Conservation (phyloP, 2,113 vertebrate genomes). For the Dicrurus megarhynchus region DNA sequence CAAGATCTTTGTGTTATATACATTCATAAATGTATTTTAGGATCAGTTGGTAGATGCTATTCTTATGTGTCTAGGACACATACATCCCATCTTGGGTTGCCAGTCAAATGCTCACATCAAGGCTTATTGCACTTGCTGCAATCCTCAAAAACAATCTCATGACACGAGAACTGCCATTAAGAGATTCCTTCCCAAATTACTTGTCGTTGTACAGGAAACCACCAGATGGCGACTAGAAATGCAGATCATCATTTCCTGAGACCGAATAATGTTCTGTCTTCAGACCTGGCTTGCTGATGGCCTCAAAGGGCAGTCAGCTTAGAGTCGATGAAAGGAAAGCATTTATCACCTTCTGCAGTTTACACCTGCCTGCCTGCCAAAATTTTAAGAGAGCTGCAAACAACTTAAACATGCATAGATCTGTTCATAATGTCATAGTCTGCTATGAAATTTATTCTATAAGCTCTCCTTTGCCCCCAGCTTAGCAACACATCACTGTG, state of each 20-base stretch:
- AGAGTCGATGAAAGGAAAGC: not conserved
- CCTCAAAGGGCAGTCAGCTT: slow-evolving; percentile 28
- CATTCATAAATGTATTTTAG: not conserved
- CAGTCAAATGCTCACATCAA: not conserved
- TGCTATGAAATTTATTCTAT: not conserved
- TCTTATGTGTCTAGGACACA: not conserved
- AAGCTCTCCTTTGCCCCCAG: not conserved
- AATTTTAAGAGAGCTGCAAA: slow-evolving; percentile 3
- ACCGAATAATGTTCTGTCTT: not conserved
- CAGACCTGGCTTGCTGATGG: not conserved
- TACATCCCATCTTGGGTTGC: not conserved
- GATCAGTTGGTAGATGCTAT: not conserved
- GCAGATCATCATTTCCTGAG: not conserved
- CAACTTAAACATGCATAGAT: not conserved
- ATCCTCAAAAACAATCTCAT: not conserved
- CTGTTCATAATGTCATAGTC: not conserved
- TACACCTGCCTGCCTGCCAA: slow-evolving; percentile 2
- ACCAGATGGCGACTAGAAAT: slow-evolving; percentile 54
- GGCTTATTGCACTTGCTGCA: not conserved
- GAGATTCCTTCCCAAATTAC: not conserved
- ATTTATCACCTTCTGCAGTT: slow-evolving; percentile 36
- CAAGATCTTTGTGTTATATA: not conserved
- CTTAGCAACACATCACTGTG: not conserved
- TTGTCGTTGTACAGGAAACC: slow-evolving; percentile 5
- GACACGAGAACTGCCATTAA: not conserved